Percentiles rank a stretch among this genome's conserved stretches.
phyloP scores from a whole-genome alignment of 2,797 vertebrate species.

The Microctenopoma steveboyesi region DNA sequence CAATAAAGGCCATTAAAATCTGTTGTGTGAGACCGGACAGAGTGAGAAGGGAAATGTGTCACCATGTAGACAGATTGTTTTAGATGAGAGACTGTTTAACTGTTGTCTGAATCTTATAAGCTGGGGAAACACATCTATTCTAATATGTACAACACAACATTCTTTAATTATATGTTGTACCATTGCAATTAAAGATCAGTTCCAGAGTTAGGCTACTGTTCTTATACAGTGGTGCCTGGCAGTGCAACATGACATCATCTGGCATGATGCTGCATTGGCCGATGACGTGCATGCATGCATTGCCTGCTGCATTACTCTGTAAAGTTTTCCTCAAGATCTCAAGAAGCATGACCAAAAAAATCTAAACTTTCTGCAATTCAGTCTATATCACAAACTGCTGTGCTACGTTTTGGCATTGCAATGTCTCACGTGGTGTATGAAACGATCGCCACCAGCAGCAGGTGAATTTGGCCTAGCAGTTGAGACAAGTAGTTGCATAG shows the following conservation, averaged over 20 bases:
- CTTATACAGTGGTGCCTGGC: background rate
- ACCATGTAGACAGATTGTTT: slow-evolving; percentile 25
- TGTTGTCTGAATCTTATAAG: background rate
- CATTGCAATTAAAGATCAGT: slow-evolving; percentile 47
- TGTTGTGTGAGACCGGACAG: slow-evolving; percentile 29
- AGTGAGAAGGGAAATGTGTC: slow-evolving; percentile 43
- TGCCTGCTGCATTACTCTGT: background rate
- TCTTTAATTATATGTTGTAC: slow-evolving; percentile 37
- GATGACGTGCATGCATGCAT: background rate
- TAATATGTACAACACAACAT: background rate
- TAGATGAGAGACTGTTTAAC: slow-evolving; percentile 18
- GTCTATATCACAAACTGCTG: background rate
- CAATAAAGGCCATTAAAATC: slow-evolving; percentile 55
- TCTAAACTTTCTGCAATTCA: background rate
- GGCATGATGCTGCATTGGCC: background rate
- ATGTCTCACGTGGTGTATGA: background rate
- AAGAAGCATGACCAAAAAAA: background rate
- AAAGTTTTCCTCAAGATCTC: background rate
- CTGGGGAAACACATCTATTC: slow-evolving; percentile 15
- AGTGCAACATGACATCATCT: background rate
- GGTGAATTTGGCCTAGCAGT: background rate
- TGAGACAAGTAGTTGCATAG: background rate
- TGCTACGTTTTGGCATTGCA: background rate
- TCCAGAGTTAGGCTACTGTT: slow-evolving; percentile 50
- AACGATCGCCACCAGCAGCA: background rate